Evolutionary conservation across 2,888 invertebrate species (phyloP), one percentile per base, ranked within the genome.

Genomic region (Synanthedon myopaeformis): DNA sequence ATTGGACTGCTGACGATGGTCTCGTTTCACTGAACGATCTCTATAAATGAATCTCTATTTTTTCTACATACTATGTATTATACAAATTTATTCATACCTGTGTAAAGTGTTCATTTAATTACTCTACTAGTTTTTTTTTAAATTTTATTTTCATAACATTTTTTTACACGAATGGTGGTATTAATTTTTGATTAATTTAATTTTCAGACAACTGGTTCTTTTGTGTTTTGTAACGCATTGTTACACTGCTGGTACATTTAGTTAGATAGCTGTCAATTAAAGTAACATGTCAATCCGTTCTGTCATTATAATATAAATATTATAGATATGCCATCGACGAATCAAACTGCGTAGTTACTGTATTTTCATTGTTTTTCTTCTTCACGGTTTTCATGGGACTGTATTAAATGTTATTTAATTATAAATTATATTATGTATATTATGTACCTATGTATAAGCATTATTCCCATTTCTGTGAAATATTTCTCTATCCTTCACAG

Each of bases 31-130:
- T 85, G 85, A 71, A 74, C 76, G 82, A 82, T 83, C 82, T 87
- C 85, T 83, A 78, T 75, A 79, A 83, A 82, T 82, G 82, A 86
- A 85, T 84, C 84, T 86, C 84, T 87, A 87, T 87, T 87, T 87
- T 87, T 87, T 85, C 87, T 86, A 87, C 85, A 83, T 78, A 79
- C 82, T 84, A 82, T 81, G 82, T 82, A 81, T 83, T 82, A 81
- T 85, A 86, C 82, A 87, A 83, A 85, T 79, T 77, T 74, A 82
- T 76, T 82, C 79, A 77, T 72, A 78, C 75, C 67, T 80, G 70
- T 82, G 77, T 82, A 78, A 84, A 84, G 82, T 84, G 79, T 85
- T 83, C 81, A 79, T 71, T 65, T 19, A 49, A 64, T 64, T 65
- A 67, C 62, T 63, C 64, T 64, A 56, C 51, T 53, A 58, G 53